Evolutionary conservation across 2,113 vertebrate species (phyloP).

Genomic region (Blennius ocellaris): DNA sequence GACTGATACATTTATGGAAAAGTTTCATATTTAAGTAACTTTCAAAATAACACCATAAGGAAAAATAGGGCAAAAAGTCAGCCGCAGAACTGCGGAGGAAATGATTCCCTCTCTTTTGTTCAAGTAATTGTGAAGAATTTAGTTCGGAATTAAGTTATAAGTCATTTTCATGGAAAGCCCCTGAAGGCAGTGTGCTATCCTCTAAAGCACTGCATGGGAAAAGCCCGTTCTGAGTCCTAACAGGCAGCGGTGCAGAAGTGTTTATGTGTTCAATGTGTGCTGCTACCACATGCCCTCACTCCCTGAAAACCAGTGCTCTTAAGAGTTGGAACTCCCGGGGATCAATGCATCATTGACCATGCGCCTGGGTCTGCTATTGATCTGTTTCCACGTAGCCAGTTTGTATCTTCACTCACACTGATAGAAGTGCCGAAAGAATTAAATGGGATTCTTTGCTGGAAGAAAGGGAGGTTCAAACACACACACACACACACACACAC

Average conservation of each 20-base stretch:
- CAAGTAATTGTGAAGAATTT: constrained; percentile 41
- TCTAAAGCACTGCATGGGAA: constrained; percentile 51
- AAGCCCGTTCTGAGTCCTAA: constrained; percentile 44
- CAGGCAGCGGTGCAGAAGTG: constrained; percentile 52
- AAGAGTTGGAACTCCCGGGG: constrained; percentile 46
- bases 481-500: neutral
- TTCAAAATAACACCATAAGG: neutral
- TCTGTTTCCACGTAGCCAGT: constrained; percentile 49
- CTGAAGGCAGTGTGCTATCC: constrained; percentile 52
- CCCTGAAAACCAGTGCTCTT: constrained; percentile 40
- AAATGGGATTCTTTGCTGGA: constrained; percentile 51
- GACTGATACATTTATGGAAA: neutral
- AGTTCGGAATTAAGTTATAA: constrained; percentile 63
- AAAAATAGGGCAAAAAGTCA: neutral
- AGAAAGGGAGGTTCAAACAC: constrained; percentile 18
- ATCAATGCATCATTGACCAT: constrained; percentile 72
- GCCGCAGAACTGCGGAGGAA: neutral
- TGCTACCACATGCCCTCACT: constrained; percentile 53
- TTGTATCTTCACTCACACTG: constrained; percentile 55
- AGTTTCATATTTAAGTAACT: neutral
- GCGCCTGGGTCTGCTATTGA: constrained; percentile 64
- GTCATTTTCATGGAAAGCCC: constrained; percentile 71
- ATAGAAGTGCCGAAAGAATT: constrained; percentile 66
- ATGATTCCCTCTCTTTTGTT: constrained; percentile 17
- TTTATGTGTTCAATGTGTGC: constrained; percentile 75